Conservation (phyloP, 2,888 invertebrate genomes). For the Ichneumon xanthorius region DNA sequence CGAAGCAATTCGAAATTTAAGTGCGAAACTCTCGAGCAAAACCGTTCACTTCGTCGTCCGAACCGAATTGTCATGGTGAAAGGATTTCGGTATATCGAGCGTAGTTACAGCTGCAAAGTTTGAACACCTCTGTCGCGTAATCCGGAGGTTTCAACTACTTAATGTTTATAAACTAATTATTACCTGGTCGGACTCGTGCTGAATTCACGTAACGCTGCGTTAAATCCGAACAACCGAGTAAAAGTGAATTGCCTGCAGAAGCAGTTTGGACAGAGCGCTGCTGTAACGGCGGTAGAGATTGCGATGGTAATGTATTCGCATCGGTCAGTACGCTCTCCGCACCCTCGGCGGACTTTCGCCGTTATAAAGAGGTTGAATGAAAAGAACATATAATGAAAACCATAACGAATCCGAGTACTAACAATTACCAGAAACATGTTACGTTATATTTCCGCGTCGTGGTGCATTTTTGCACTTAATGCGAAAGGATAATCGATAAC, state of each 20-base stretch:
- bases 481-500: not conserved
- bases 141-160: slow-evolving; percentile 23
- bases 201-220: slow-evolving; percentile 46
- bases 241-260: slow-evolving; percentile 49
- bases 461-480: not conserved
- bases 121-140: slow-evolving; percentile 53
- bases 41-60: slow-evolving; percentile 7
- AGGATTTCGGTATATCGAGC: slow-evolving; percentile 54
- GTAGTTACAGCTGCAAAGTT: slow-evolving; percentile 50
- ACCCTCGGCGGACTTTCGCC: slow-evolving; percentile 45
- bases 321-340: slow-evolving; percentile 37
- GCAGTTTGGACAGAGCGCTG: slow-evolving; percentile 10
- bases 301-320: slow-evolving; percentile 42
- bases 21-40: not conserved
- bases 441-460: slow-evolving; percentile 5
- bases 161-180: slow-evolving; percentile 15
- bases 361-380: slow-evolving; percentile 14
- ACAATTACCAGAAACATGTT: slow-evolving; percentile 30
- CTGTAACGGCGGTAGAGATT: slow-evolving; percentile 17
- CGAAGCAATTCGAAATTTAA: slow-evolving; percentile 12
- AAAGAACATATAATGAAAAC: not conserved
- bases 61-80: slow-evolving; percentile 59
- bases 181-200: slow-evolving; percentile 7
- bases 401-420: not conserved
- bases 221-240: slow-evolving; percentile 53